Conservation (phyloP, 1,140 invertebrate genomes). For the Stegodyphus mimosarum region DNA sequence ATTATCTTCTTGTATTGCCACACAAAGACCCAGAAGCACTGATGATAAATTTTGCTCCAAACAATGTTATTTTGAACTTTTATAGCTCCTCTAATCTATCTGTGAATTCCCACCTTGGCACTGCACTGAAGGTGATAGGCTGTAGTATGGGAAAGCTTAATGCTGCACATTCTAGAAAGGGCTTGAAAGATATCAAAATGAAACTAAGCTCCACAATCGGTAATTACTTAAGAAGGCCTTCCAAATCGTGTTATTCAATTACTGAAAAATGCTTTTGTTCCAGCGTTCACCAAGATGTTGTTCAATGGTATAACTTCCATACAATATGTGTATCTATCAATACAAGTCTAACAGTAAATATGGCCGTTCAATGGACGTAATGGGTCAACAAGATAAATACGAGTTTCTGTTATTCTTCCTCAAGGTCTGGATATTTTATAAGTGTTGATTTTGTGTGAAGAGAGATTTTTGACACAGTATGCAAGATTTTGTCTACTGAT, state of each 20-base stretch:
- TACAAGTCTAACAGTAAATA: slow-evolving; percentile 68
- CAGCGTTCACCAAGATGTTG: background rate
- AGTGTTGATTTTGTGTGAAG: too few relatives aligned
- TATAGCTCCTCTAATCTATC: slow-evolving; percentile 60
- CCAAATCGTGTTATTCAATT: slow-evolving; percentile 1
- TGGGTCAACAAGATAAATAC: background rate
- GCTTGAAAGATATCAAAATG: slow-evolving; percentile 5
- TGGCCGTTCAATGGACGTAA: slow-evolving; percentile 65
- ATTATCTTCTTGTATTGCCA: background rate
- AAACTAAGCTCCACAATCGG: slow-evolving; percentile 13
- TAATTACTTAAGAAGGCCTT: slow-evolving; percentile 40
- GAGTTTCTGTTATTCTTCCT: too few relatives aligned
- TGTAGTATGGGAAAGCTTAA: background rate
- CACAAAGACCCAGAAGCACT: background rate
- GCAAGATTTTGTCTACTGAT: background rate
- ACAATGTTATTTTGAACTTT: slow-evolving; percentile 11
- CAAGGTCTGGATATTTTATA: too few relatives aligned
- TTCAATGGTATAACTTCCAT: background rate
- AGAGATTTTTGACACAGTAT: background rate
- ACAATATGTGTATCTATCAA: slow-evolving; percentile 68
- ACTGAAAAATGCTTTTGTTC: slow-evolving; percentile 12
- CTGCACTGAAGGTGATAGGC: slow-evolving; percentile 64
- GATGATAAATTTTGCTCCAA: background rate
- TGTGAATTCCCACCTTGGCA: slow-evolving; percentile 63
- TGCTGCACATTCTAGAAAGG: background rate